Conservation (phyloP, 2,797 vertebrate species). For the Cichlasoma orientale region DNA sequence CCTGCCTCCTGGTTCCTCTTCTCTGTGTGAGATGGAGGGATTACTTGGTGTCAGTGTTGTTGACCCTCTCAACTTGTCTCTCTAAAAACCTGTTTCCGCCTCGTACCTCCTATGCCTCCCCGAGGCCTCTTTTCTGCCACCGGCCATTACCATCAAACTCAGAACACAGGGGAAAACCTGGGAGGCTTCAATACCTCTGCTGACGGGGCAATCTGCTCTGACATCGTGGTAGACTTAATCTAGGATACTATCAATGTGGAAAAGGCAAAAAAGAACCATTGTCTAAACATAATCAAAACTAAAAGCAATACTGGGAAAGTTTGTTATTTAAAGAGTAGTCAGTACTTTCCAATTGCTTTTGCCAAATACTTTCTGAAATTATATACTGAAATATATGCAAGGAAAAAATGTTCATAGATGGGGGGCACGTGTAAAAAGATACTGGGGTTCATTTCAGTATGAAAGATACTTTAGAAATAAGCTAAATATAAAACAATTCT, state of each 20-base stretch:
- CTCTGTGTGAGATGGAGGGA: not conserved
- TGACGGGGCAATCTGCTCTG: not conserved
- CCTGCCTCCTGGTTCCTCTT: not conserved
- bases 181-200: not conserved
- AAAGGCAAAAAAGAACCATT: not conserved
- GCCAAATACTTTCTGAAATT: not conserved
- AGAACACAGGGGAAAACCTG: not conserved
- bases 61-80: slow-evolving; percentile 27
- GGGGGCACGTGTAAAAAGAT: too few species aligned
- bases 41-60: not conserved
- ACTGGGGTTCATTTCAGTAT: too few species aligned
- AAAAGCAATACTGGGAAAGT: not conserved
- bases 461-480: too few species aligned
- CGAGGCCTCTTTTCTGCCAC: slow-evolving; percentile 1
- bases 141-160: not conserved
- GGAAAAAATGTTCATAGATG: too few species aligned
- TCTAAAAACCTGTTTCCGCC: slow-evolving; percentile 32
- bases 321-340: not conserved
- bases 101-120: not conserved
- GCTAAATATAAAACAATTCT: too few species aligned
- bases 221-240: not conserved
- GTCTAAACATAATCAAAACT: not conserved
- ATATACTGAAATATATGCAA: too few species aligned
- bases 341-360: not conserved
- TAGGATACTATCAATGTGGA: not conserved